Conservation (phyloP, 2,797 vertebrate species). For the Propithecus perrieri region DNA sequence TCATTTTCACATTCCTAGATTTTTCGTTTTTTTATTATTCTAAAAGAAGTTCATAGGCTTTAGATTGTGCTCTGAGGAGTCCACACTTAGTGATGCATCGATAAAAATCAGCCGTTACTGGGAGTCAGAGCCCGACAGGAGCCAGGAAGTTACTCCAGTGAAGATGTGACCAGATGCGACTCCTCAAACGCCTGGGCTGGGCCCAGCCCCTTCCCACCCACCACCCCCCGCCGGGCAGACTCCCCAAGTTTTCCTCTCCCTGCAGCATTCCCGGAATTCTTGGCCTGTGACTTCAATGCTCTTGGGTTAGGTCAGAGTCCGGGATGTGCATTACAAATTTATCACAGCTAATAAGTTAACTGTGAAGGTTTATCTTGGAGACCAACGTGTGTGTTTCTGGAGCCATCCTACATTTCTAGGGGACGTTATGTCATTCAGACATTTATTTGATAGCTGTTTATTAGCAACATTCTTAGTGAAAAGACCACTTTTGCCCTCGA, state of each 20-base stretch:
- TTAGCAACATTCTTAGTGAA: background rate
- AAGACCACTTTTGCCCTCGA: background rate
- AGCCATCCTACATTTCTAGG: background rate
- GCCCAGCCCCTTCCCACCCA: background rate
- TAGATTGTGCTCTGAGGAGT: background rate
- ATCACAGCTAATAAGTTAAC: background rate
- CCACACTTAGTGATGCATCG: background rate
- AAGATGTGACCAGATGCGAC: rapidly evolving
- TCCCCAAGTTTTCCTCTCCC: background rate
- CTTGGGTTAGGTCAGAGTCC: background rate
- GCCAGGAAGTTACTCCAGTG: rapidly evolving
- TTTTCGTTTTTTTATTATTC: background rate
- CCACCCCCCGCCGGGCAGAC: no score
- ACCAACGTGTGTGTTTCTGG: rapidly evolving
- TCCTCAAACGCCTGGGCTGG: background rate
- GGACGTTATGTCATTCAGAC: no score
- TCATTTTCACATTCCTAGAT: background rate
- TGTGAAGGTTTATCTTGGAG: background rate
- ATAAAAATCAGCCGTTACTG: no score
- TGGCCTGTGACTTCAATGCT: background rate
- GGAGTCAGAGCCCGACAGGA: rapidly evolving
- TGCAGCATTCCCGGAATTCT: background rate
- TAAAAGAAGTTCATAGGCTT: background rate
- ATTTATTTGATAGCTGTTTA: no score
- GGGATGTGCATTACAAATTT: rapidly evolving